These are phyloP conservation scores for Epinephelus fuscoguttatus DNA, from an alignment of 2,113 vertebrate genomes.

Conservation along the genomic window DNA sequence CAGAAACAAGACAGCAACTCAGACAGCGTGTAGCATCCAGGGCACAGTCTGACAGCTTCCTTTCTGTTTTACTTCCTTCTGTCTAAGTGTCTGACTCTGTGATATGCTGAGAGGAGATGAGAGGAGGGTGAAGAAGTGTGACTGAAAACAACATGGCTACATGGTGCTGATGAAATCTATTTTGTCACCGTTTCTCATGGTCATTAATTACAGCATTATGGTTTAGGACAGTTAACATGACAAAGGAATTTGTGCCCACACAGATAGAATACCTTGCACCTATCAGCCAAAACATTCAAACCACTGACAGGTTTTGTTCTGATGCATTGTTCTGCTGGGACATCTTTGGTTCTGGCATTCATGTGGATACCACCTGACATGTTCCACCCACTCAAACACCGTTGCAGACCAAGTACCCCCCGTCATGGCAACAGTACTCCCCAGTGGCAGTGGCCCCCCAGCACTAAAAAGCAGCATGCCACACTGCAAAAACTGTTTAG, in stretches of 20 bases:
- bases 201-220: not conserved
- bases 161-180: not conserved
- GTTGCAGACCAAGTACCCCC: too few species aligned
- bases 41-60: slow-evolving; percentile 19
- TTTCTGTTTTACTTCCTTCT: slow-evolving; percentile 58
- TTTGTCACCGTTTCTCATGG: not conserved
- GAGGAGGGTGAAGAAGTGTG: slow-evolving; percentile 4
- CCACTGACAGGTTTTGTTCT: too few species aligned
- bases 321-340: too few species aligned
- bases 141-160: not conserved
- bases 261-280: not conserved
- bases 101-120: slow-evolving; percentile 5
- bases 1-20: not conserved
- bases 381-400: too few species aligned
- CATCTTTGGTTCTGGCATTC: too few species aligned
- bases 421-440: too few species aligned
- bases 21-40: not conserved
- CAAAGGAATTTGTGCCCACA: not conserved
- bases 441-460: too few species aligned
- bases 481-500: too few species aligned
- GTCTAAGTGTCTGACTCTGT: slow-evolving; percentile 21
- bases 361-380: too few species aligned
- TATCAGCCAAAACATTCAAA: too few species aligned
- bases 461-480: too few species aligned
- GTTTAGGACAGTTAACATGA: not conserved